Percentiles rank a stretch among this genome's conserved stretches.
These are phyloP conservation scores for Melanostigma gelatinosum DNA, from an alignment of 2,113 vertebrate species.

Conservation along the genomic window DNA sequence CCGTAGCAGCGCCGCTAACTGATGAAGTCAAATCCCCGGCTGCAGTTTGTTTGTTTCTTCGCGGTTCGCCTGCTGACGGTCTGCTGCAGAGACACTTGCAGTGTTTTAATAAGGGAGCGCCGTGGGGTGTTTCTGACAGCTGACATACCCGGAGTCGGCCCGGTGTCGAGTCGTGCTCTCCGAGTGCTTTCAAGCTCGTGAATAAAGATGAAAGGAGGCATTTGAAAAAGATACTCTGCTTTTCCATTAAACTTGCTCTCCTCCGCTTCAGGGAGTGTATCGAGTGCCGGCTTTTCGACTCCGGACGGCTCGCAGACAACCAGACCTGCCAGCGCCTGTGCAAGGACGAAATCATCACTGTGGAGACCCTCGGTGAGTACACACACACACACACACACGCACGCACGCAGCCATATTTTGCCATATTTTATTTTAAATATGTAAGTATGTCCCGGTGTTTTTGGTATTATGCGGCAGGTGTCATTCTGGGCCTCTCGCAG, in stretches of 20 bases:
- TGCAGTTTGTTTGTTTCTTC: background rate
- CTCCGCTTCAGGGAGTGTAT: constrained; percentile 89
- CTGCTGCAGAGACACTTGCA: background rate
- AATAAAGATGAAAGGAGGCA: background rate
- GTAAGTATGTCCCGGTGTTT: too few species aligned
- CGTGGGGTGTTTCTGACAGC: background rate
- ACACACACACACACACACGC: constrained; percentile 17
- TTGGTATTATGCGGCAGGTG: constrained; percentile 42
- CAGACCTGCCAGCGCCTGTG: constrained; percentile 95
- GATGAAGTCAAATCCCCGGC: background rate
- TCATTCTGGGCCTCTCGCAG: constrained; percentile 19
- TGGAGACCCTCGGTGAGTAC: constrained; percentile 90
- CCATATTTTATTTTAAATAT: too few species aligned
- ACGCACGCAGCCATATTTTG: too few species aligned
- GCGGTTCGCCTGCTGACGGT: background rate
- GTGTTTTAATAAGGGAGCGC: background rate
- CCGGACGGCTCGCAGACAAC: constrained; percentile 90
- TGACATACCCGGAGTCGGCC: background rate
- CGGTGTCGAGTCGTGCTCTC: background rate
- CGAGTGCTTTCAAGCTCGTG: background rate
- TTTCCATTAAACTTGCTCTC: background rate
- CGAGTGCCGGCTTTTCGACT: constrained; percentile 92
- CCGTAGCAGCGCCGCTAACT: background rate
- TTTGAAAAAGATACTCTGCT: background rate
- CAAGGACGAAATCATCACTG: constrained; percentile 92